phyloP scores from a whole-genome alignment of 2,113 vertebrate genomes.

The Bostrychus sinensis region DNA sequence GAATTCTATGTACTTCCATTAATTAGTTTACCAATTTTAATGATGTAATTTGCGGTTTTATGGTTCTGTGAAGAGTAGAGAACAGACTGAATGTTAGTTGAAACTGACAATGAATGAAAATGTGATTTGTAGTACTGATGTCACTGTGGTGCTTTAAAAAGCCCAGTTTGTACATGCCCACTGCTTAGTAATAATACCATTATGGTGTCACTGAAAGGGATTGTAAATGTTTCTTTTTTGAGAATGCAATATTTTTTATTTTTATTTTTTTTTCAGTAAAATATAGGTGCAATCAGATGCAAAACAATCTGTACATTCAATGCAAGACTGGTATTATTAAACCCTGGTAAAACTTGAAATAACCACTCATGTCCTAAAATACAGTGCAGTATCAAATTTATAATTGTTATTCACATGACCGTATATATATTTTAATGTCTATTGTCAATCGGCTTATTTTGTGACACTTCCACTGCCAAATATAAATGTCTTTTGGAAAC shows the following conservation, averaged over 20 bases:
- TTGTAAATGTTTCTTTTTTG: constrained; percentile 63
- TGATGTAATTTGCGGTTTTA: constrained; percentile 47
- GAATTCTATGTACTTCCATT: constrained; percentile 31
- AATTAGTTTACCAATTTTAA: constrained; percentile 50
- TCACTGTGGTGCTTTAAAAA: constrained; percentile 47
- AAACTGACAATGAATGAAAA: constrained; percentile 65
- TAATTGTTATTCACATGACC: constrained; percentile 41
- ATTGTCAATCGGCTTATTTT: constrained; percentile 30
- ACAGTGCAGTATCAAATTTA: constrained; percentile 32
- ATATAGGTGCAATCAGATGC: constrained; percentile 57
- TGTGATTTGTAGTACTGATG: constrained; percentile 51
- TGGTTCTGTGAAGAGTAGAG: constrained; percentile 47
- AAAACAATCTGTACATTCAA: constrained; percentile 55
- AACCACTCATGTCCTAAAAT: constrained; percentile 42
- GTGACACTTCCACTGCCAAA: constrained; percentile 61
- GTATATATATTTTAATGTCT: constrained; percentile 45
- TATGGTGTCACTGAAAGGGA: constrained; percentile 70
- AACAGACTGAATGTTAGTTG: constrained; percentile 65
- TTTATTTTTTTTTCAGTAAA: constrained; percentile 59
- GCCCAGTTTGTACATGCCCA: constrained; percentile 41
- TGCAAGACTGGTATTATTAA: constrained; percentile 54
- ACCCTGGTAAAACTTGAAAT: constrained; percentile 77
- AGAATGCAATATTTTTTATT: constrained; percentile 53
- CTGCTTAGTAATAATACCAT: constrained; percentile 35
- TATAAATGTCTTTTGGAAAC: constrained; percentile 55